A percentile compares a stretch with the other conserved stretches of the same genome.
These are phyloP conservation scores for Cephalophus harveyi DNA, from an alignment of 2,113 vertebrate species.

Conservation along the genomic window DNA sequence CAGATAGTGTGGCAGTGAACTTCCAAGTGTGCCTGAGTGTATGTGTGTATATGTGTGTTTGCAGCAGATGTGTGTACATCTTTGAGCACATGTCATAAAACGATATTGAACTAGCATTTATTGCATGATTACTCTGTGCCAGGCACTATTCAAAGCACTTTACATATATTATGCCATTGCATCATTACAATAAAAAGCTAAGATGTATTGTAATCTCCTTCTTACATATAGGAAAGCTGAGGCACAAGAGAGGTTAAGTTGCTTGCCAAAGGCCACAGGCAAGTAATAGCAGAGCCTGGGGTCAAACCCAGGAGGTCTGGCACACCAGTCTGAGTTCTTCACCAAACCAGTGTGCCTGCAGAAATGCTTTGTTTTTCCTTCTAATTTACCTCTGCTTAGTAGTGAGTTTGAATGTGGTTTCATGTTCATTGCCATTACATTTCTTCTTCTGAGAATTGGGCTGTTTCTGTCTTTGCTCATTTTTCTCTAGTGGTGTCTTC, in stretches of 20 bases:
- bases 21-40: neutral
- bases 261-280: neutral
- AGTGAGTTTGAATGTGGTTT: neutral
- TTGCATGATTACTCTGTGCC: neutral
- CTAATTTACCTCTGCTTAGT: neutral
- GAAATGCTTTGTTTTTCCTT: neutral
- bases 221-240: neutral
- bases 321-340: neutral
- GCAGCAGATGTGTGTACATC: accelerated
- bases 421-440: neutral
- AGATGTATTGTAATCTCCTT: neutral
- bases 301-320: neutral
- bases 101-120: neutral
- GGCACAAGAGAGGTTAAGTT: neutral
- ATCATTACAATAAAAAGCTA: neutral
- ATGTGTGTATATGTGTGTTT: neutral
- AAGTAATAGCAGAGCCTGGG: neutral
- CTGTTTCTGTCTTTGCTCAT: neutral
- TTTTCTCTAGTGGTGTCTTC: neutral
- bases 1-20: neutral
- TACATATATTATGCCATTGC: neutral
- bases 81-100: neutral
- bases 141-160: neutral
- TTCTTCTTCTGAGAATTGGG: neutral
- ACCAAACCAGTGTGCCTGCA: neutral